Evolutionary conservation across 2,113 vertebrate species (phyloP).

Genomic region (Gnathonemus echidnorhynchus): DNA sequence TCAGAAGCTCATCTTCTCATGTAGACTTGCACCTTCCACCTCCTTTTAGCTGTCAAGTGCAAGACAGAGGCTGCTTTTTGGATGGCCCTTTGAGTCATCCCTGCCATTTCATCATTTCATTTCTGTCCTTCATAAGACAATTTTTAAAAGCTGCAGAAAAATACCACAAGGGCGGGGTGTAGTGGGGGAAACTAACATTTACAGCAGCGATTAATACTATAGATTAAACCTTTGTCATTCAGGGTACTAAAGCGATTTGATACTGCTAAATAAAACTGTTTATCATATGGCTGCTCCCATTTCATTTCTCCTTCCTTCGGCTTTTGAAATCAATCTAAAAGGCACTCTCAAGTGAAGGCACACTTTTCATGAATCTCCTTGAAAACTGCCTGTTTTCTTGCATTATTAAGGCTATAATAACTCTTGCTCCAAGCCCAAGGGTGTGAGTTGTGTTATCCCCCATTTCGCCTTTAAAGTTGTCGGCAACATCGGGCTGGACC

Average conservation of each 20-base stretch:
- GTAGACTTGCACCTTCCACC: not conserved
- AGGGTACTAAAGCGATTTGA: constrained; percentile 29
- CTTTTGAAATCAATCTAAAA: constrained; percentile 28
- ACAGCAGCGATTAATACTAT: constrained; percentile 29
- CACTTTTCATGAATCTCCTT: not conserved
- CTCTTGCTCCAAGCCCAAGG: not conserved
- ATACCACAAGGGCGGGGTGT: not conserved
- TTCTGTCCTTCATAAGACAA: not conserved
- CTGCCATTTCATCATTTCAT: not conserved
- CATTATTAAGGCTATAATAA: not conserved
- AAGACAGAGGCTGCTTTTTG: not conserved
- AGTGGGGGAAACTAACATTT: constrained; percentile 18
- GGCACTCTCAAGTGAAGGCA: not conserved
- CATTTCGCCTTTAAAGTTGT: not conserved
- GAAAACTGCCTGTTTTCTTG: not conserved
- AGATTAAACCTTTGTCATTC: constrained; percentile 25
- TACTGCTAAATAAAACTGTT: constrained; percentile 19
- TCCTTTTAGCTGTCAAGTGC: not conserved
- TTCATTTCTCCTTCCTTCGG: constrained; percentile 33
- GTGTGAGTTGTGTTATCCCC: not conserved
- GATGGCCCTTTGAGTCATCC: not conserved
- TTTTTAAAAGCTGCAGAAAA: not conserved
- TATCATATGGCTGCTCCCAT: constrained; percentile 1
- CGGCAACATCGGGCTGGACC: not conserved
- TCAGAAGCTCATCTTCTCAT: not conserved